A percentile compares a stretch with the other conserved stretches of the same genome.
These are phyloP conservation scores for Coranthus polyacanthus DNA, from an alignment of 2,797 vertebrate species.

Conservation along the genomic window DNA sequence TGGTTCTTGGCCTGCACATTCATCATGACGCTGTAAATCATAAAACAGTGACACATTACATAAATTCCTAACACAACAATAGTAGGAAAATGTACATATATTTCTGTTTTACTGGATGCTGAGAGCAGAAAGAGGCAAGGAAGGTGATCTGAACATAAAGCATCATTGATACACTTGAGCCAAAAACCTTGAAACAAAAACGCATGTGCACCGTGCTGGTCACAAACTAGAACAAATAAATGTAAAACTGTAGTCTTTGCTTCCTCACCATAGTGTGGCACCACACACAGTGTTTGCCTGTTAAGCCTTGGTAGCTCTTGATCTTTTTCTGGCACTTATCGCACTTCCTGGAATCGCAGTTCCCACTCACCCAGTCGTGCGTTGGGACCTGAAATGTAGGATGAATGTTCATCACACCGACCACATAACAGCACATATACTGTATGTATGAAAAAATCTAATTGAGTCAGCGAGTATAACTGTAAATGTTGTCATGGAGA, in stretches of 20 bases:
- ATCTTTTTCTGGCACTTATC: slow-evolving; percentile 95
- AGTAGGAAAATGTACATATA: neutral
- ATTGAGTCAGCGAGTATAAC: slow-evolving; percentile 11
- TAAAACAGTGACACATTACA: slow-evolving; percentile 33
- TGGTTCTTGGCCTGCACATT: slow-evolving; percentile 86
- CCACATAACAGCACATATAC: slow-evolving; percentile 17
- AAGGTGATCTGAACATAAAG: too few relatives aligned
- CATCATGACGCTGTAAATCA: slow-evolving; percentile 89
- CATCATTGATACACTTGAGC: too few relatives aligned
- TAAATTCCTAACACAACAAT: slow-evolving; percentile 11
- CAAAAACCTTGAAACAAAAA: neutral
- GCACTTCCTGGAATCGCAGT: slow-evolving; percentile 90
- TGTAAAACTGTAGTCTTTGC: neutral
- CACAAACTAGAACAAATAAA: neutral
- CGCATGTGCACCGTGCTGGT: neutral
- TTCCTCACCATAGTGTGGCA: slow-evolving; percentile 91
- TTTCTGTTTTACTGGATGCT: too few relatives aligned
- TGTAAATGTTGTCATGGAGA: slow-evolving; percentile 35
- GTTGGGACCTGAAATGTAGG: slow-evolving; percentile 83
- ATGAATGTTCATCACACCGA: slow-evolving; percentile 31
- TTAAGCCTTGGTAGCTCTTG: slow-evolving; percentile 90
- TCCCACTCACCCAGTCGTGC: slow-evolving; percentile 93
- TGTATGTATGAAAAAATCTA: neutral
- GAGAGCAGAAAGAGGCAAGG: too few relatives aligned
- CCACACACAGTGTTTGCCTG: slow-evolving; percentile 93